Conservation (phyloP, 2,113 vertebrate genomes). For the Limnothrissa miodon region DNA sequence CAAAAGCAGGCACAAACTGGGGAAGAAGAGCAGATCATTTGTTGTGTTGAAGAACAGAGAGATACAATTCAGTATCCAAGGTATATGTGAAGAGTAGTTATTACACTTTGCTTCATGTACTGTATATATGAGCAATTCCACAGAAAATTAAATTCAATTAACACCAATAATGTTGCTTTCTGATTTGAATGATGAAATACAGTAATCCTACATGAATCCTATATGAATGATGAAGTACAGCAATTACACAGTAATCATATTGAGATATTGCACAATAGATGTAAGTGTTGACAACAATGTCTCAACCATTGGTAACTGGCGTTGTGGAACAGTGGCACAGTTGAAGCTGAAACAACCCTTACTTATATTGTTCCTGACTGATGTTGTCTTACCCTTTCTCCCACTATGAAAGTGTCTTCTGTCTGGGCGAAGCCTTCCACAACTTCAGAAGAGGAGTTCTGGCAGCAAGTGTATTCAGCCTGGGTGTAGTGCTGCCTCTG, state of each 20-base stretch:
- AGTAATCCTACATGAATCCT: too few species aligned
- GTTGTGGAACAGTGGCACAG: background rate
- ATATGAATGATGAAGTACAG: too few species aligned
- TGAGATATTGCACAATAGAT: too few species aligned
- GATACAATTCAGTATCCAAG: background rate
- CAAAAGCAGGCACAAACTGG: background rate
- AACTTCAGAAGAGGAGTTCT: background rate
- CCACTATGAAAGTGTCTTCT: background rate
- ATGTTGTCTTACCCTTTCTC: background rate
- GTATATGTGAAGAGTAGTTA: background rate
- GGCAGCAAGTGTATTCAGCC: background rate
- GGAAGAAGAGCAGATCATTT: background rate
- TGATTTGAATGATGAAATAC: too few species aligned
- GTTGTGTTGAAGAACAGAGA: background rate
- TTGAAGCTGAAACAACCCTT: background rate
- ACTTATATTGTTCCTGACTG: background rate
- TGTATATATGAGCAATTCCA: too few species aligned
- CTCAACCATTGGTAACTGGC: too few species aligned
- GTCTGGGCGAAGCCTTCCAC: background rate
- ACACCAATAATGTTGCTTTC: too few species aligned
- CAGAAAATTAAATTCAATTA: too few species aligned
- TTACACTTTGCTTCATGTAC: background rate
- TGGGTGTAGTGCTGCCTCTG: background rate
- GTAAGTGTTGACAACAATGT: too few species aligned
- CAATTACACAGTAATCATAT: too few species aligned